Conservation (phyloP, 1,140 invertebrate genomes). For the Zaprionus ornatus region DNA sequence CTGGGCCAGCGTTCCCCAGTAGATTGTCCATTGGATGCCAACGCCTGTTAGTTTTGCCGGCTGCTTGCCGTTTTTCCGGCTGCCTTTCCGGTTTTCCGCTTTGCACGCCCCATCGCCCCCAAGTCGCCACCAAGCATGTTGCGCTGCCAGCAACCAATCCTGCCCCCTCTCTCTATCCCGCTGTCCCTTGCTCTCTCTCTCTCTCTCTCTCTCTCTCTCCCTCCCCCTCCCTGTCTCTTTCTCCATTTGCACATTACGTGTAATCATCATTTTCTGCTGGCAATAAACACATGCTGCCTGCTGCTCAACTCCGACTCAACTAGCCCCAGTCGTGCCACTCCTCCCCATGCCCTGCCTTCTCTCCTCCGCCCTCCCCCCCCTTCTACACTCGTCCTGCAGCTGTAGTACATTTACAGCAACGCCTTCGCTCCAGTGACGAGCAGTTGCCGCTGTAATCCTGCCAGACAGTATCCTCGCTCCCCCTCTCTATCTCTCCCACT, state of each 20-base stretch:
- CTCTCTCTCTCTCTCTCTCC: conserved; percentile 12
- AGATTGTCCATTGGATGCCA: conserved; percentile 40
- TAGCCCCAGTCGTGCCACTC: conserved; percentile 5
- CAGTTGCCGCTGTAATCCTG: conserved; percentile 4
- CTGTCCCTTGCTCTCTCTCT: neutral
- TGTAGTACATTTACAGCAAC: conserved; percentile 37
- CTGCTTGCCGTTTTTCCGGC: conserved; percentile 74
- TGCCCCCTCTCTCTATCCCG: neutral
- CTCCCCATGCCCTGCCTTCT: neutral
- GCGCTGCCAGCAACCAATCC: too few species aligned
- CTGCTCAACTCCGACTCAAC: conserved; percentile 48
- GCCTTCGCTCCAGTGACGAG: conserved; percentile 18
- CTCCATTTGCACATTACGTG: conserved; percentile 70
- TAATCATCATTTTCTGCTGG: conserved; percentile 81
- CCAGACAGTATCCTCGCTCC: neutral
- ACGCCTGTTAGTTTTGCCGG: conserved; percentile 70
- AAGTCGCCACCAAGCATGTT: neutral
- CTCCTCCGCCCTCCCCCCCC: neutral
- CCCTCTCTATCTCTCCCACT: neutral
- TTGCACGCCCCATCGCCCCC: conserved; percentile 49
- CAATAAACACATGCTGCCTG: conserved; percentile 79
- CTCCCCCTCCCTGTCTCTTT: conserved; percentile 16
- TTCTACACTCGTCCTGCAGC: conserved; percentile 18
- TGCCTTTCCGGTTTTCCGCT: conserved; percentile 66
- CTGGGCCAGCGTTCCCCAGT: conserved; percentile 16